These are phyloP conservation scores for Rhizoglyphus robini DNA, from an alignment of 1,140 invertebrate species.

Conservation along the genomic window DNA sequence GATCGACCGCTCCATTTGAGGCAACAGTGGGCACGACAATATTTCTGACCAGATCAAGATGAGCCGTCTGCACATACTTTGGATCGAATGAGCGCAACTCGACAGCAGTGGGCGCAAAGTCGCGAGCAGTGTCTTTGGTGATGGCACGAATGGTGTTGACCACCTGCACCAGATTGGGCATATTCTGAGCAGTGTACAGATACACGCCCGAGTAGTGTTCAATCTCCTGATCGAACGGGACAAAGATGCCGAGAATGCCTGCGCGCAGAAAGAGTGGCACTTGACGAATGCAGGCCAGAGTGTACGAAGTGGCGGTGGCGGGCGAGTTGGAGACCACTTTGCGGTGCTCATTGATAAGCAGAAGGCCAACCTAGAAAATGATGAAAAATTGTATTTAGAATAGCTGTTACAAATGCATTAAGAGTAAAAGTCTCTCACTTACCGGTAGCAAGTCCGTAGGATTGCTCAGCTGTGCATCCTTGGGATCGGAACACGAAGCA, in stretches of 20 bases:
- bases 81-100: neutral
- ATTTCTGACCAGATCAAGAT: constrained; percentile 1
- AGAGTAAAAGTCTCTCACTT: too few relatives aligned
- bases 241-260: neutral
- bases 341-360: too few relatives aligned
- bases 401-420: too few relatives aligned
- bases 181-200: neutral
- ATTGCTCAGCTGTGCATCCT: too few relatives aligned
- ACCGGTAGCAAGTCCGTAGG: too few relatives aligned
- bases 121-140: neutral
- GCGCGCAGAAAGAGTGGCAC: neutral
- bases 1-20: neutral
- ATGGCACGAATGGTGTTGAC: neutral
- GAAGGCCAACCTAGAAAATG: too few relatives aligned
- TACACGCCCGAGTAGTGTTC: neutral
- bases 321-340: too few relatives aligned
- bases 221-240: neutral
- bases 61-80: neutral
- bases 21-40: neutral
- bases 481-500: too few relatives aligned
- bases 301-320: too few relatives aligned
- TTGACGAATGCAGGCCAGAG: neutral
- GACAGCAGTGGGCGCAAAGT: neutral
- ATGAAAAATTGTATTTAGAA: too few relatives aligned
- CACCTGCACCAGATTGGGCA: neutral